Percentiles rank a stretch among this genome's conserved stretches.
Conservation (phyloP, 2,797 vertebrate species). For the Sebastes dallii region DNA sequence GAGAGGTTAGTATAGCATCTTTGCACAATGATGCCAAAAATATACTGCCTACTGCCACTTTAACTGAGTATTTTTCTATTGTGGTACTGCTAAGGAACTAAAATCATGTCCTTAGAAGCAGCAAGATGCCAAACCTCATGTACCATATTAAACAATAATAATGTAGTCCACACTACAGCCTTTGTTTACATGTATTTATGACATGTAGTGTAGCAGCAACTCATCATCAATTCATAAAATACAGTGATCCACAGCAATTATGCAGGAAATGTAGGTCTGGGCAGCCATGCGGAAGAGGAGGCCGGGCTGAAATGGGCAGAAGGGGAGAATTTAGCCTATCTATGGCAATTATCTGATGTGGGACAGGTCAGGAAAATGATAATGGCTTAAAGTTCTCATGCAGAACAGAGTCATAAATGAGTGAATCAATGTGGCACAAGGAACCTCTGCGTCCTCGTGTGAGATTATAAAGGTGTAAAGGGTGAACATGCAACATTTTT, state of each 20-base stretch:
- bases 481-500: slow-evolving; percentile 5
- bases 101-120: not conserved
- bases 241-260: slow-evolving; percentile 33
- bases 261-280: slow-evolving; percentile 56
- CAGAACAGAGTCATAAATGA: slow-evolving; percentile 68
- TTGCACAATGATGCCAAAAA: too few relatives aligned
- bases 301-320: slow-evolving; percentile 42
- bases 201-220: not conserved
- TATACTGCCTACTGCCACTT: too few relatives aligned
- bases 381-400: slow-evolving; percentile 65
- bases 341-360: slow-evolving; percentile 70
- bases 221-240: slow-evolving; percentile 41
- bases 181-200: slow-evolving; percentile 34
- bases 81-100: not conserved
- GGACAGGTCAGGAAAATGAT: slow-evolving; percentile 66
- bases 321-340: slow-evolving; percentile 59
- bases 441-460: slow-evolving; percentile 20
- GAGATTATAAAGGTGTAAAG: slow-evolving; percentile 25
- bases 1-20: too few relatives aligned
- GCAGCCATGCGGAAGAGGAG: slow-evolving; percentile 50
- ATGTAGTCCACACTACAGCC: not conserved
- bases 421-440: slow-evolving; percentile 48
- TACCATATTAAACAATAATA: not conserved
- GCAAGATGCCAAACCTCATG: not conserved
- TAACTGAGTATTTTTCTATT: not conserved